These are phyloP conservation scores for Toxotes jaculatrix DNA, from an alignment of 2,113 vertebrate species.

Conservation along the genomic window DNA sequence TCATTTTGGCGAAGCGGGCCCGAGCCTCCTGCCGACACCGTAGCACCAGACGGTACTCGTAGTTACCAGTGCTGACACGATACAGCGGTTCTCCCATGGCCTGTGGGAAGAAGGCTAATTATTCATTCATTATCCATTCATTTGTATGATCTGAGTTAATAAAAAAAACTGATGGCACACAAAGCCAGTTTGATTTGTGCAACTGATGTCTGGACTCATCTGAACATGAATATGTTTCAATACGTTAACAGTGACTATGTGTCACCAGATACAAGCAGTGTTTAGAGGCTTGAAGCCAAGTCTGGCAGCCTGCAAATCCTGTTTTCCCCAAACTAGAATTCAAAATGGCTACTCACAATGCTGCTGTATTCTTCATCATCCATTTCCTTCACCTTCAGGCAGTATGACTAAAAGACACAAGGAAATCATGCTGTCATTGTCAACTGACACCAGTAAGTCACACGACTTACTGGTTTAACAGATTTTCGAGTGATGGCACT, in stretches of 20 bases:
- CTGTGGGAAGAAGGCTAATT: slow-evolving; percentile 72
- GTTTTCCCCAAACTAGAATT: not conserved
- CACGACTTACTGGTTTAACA: not conserved
- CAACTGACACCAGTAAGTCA: too few species aligned
- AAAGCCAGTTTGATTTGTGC: too few species aligned
- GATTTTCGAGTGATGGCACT: not conserved
- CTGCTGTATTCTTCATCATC: slow-evolving; percentile 99
- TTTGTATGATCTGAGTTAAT: not conserved
- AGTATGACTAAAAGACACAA: slow-evolving; percentile 90
- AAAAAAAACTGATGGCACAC: not conserved
- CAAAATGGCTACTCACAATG: slow-evolving; percentile 88
- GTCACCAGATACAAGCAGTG: too few species aligned
- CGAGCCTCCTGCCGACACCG: slow-evolving; percentile 98
- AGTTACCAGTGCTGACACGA: slow-evolving; percentile 96
- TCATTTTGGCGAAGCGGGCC: slow-evolving; percentile 95
- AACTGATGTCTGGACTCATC: too few species aligned
- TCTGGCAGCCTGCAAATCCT: too few species aligned
- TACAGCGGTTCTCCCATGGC: slow-evolving; percentile 96
- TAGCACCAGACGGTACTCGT: slow-evolving; percentile 95
- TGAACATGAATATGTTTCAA: too few species aligned
- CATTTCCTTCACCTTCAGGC: slow-evolving; percentile 99
- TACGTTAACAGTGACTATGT: too few species aligned
- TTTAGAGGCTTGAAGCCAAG: too few species aligned
- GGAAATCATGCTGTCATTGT: not conserved
- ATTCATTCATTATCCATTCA: too few species aligned